Conservation (phyloP, 2,888 invertebrate species). For the Sesamia inferens region DNA sequence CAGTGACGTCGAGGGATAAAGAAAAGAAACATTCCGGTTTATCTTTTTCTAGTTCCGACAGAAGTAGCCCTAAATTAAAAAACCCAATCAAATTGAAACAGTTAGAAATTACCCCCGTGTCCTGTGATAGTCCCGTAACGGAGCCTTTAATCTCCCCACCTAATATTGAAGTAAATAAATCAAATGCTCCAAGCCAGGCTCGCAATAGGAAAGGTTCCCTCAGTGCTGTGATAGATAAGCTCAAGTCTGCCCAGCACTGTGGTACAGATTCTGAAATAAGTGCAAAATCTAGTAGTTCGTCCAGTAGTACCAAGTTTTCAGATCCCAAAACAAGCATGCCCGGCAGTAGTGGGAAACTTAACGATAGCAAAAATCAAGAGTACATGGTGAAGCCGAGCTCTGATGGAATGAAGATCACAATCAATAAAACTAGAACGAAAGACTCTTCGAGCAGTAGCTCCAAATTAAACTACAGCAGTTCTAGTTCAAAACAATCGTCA, state of each 20-base stretch:
- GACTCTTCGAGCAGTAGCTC: slow-evolving; percentile 90
- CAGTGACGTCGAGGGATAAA: slow-evolving; percentile 86
- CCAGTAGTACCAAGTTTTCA: slow-evolving; percentile 84
- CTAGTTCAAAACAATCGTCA: slow-evolving; percentile 86
- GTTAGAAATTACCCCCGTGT: slow-evolving; percentile 90
- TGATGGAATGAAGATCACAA: slow-evolving; percentile 97
- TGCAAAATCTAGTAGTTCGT: slow-evolving; percentile 85
- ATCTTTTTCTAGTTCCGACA: slow-evolving; percentile 88
- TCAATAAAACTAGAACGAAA: slow-evolving; percentile 96
- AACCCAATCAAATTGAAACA: slow-evolving; percentile 92
- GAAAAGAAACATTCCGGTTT: slow-evolving; percentile 89
- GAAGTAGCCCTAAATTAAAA: slow-evolving; percentile 92
- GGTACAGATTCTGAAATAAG: slow-evolving; percentile 88
- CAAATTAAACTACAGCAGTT: slow-evolving; percentile 83
- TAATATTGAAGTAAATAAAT: slow-evolving; percentile 90
- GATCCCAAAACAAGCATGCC: slow-evolving; percentile 85
- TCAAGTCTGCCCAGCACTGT: slow-evolving; percentile 94
- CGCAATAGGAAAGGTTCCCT: slow-evolving; percentile 93
- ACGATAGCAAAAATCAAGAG: slow-evolving; percentile 92
- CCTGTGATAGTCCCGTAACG: slow-evolving; percentile 86
- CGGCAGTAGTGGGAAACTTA: slow-evolving; percentile 81
- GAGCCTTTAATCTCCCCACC: slow-evolving; percentile 87
- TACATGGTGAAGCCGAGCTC: slow-evolving; percentile 97
- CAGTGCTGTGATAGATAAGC: slow-evolving; percentile 96
- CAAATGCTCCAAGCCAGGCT: slow-evolving; percentile 90